Evolutionary conservation across 2,797 vertebrate species (phyloP), one percentile per base, ranked within the genome.

Genomic region (Phylloscopus collybita): DNA sequence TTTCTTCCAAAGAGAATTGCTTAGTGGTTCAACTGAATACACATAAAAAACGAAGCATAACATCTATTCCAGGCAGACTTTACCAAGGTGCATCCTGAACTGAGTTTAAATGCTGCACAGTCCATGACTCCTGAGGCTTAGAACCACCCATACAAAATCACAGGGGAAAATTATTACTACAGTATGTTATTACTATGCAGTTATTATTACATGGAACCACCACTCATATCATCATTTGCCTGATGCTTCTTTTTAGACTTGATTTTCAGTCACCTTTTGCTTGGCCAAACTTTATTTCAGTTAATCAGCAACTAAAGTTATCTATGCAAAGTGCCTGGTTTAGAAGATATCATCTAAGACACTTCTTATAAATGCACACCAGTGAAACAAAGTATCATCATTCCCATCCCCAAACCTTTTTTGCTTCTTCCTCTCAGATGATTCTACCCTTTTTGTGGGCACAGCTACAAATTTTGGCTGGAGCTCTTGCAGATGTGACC

Each of bases 261-360:
- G 36, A 79, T 66, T 92, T 88, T 69, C 75, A 44, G 19, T 26
- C 38, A n/a, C 42, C 61, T 90, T 78, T 92, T 88, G 51, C 34
- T 82, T 57, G 69, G 47, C 14, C 50, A 51, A 73, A 74, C 57
- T 66, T 79, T 10, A 51, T 47, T 71, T 38, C 38, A 40, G 30
- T 32, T 75, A 26, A 82, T 38, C 51, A 73, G 42, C 47, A 57
- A 75, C 27, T 30, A 86, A 75, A 23, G 57, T 40, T 12, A 80
- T 38, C 47, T 53, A 13, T 25, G 20, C 30, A 21, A 87, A 71
- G 22, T 36, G 27, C 9, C 54, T 59, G 6, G 12, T 80, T 80
- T 47, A 90, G 32, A 67, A 61, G 34, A 56, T 67, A 61, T 73
- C 21, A 64, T 11, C 42, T 73, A 80, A 50, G 83, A 64, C 19